A percentile compares a stretch with the other conserved stretches of the same genome.
Evolutionary conservation across 2,888 invertebrate species (phyloP).

Genomic region (Plagiodera versicolora): DNA sequence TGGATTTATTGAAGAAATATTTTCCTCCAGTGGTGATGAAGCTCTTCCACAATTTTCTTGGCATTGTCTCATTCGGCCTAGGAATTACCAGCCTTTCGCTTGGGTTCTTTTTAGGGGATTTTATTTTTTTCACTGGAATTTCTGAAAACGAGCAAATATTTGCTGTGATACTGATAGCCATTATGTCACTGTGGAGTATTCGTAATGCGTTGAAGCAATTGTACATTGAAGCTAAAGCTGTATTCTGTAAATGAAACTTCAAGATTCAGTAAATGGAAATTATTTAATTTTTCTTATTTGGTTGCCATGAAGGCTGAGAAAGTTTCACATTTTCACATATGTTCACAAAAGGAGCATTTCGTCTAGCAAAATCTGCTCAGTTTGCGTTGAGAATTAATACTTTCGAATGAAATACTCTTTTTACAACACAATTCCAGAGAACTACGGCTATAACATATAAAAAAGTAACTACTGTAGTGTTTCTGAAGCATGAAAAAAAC

Average conservation of each 20-base stretch:
- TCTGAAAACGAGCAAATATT: slow-evolving; percentile 20
- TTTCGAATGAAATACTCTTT: neutral
- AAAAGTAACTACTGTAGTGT: neutral
- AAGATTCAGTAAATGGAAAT: neutral
- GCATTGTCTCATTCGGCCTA: slow-evolving; percentile 32
- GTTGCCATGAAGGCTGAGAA: too few species aligned
- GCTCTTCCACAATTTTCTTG: slow-evolving; percentile 37
- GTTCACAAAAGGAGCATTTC: neutral
- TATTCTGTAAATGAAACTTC: neutral
- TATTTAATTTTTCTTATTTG: slow-evolving; percentile 11
- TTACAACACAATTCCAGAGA: neutral
- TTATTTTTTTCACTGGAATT: slow-evolving; percentile 6
- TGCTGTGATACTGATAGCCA: slow-evolving; percentile 19
- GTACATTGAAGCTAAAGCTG: neutral
- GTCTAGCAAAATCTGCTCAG: neutral
- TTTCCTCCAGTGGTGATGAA: slow-evolving; percentile 36
- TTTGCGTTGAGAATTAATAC: neutral
- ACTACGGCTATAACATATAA: neutral
- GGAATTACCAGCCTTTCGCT: slow-evolving; percentile 35
- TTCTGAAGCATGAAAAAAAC: neutral
- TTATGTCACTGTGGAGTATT: slow-evolving; percentile 30
- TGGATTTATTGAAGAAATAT: slow-evolving; percentile 25
- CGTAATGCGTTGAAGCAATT: neutral
- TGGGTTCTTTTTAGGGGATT: slow-evolving; percentile 19
- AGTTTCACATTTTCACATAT: too few species aligned